Percentiles rank a stretch among this genome's conserved stretches.
phyloP scores from a whole-genome alignment of 2,113 vertebrate species.

The Protomyctophum bolini region DNA sequence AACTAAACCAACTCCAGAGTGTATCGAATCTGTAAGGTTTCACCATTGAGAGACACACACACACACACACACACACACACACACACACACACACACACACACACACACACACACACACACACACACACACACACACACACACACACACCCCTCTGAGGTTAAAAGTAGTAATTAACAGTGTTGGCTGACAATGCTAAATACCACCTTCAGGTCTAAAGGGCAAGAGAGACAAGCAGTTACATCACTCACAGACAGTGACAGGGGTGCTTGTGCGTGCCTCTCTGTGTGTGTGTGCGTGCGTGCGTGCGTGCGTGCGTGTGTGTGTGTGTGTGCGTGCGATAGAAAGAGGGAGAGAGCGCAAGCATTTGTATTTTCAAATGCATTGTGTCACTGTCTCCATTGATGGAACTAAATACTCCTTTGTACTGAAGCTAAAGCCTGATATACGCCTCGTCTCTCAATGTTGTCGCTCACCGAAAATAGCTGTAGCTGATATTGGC shows the following conservation, averaged over 20 bases:
- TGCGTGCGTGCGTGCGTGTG: background rate
- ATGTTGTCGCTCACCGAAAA: no score
- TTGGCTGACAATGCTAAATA: background rate
- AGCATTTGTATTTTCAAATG: no score
- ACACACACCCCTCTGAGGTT: background rate
- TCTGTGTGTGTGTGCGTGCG: background rate
- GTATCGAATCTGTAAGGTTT: slow-evolving; percentile 18
- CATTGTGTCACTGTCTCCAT: no score
- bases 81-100: slow-evolving; percentile 1
- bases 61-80: background rate
- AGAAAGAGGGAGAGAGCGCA: background rate
- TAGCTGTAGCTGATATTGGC: no score
- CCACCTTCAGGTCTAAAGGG: background rate
- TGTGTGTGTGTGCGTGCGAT: background rate
- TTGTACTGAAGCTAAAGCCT: no score
- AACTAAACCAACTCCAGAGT: slow-evolving; percentile 36
- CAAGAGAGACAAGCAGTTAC: background rate
- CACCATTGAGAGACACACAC: slow-evolving; percentile 10
- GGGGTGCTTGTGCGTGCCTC: background rate
- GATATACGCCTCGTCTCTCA: no score
- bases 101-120: background rate
- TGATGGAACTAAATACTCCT: no score
- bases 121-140: background rate
- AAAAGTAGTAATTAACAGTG: background rate
- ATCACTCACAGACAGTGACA: no score